Percentiles rank a stretch among this genome's conserved stretches.
Conservation (phyloP, 2,888 invertebrate genomes). For the Cerceris rybyensis region DNA sequence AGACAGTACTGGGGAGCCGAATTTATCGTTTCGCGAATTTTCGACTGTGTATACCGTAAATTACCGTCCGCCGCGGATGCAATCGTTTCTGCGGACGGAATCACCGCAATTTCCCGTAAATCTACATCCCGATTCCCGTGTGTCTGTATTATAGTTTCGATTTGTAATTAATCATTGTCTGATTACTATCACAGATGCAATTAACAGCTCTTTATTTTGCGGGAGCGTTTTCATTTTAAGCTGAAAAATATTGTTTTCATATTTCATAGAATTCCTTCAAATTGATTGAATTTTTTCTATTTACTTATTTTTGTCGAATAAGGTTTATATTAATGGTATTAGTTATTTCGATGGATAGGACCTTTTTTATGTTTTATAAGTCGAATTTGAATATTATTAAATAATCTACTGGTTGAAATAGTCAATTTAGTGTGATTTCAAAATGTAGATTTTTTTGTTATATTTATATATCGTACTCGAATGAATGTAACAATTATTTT, state of each 20-base stretch:
- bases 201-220: conserved; percentile 6
- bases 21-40: conserved; percentile 48
- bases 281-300: neutral
- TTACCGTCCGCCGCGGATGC: conserved; percentile 34
- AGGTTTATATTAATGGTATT: too few relatives aligned
- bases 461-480: too few relatives aligned
- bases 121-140: conserved; percentile 11
- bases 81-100: conserved; percentile 41
- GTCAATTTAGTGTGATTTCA: too few relatives aligned
- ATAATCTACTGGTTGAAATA: too few relatives aligned
- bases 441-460: too few relatives aligned
- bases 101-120: conserved; percentile 48
- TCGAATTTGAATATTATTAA: too few relatives aligned
- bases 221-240: neutral
- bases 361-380: too few relatives aligned
- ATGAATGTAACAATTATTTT: too few relatives aligned
- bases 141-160: conserved; percentile 21
- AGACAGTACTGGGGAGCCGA: neutral
- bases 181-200: conserved; percentile 22
- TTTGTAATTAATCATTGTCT: conserved; percentile 42
- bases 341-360: too few relatives aligned
- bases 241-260: too few relatives aligned
- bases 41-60: conserved; percentile 38
- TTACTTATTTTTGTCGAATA: neutral
- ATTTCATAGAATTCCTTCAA: neutral